A percentile compares a stretch with the other conserved stretches of the same genome.
phyloP scores from a whole-genome alignment of 2,888 invertebrate genomes.

The Patella caerulea region DNA sequence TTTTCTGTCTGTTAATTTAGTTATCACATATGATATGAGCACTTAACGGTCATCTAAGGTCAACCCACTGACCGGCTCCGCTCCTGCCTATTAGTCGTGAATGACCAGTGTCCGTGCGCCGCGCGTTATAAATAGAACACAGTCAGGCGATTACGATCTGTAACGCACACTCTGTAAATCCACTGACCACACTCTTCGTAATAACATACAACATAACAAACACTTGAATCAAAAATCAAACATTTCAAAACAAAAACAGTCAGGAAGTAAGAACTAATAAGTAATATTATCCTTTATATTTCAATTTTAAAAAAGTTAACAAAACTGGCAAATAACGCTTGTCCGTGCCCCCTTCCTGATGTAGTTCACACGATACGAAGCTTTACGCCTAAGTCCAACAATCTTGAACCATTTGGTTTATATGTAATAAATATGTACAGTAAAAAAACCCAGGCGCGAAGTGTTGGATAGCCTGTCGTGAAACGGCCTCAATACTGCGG shows the following conservation, averaged over 20 bases:
- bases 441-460: constrained; percentile 5
- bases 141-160: neutral
- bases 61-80: constrained; percentile 11
- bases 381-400: constrained; percentile 7
- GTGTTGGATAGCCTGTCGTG: neutral
- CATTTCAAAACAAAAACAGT: too few species aligned
- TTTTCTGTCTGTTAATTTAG: constrained; percentile 32
- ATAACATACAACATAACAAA: too few species aligned
- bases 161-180: neutral
- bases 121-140: constrained; percentile 4
- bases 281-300: too few species aligned
- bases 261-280: too few species aligned
- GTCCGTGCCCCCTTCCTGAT: constrained; percentile 4
- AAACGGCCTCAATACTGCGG: constrained; percentile 36
- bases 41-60: constrained; percentile 32
- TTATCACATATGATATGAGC: constrained; percentile 32
- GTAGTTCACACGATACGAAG: neutral
- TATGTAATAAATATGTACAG: neutral
- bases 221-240: too few species aligned
- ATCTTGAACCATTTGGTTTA: constrained; percentile 2
- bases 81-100: constrained; percentile 2
- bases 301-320: too few species aligned
- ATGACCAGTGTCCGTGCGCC: constrained; percentile 27
- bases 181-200: too few species aligned
- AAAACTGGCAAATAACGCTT: neutral